A percentile compares a stretch with the other conserved stretches of the same genome.
Conservation (phyloP, 2,113 vertebrate species). For the Ornithorhynchus anatinus region DNA sequence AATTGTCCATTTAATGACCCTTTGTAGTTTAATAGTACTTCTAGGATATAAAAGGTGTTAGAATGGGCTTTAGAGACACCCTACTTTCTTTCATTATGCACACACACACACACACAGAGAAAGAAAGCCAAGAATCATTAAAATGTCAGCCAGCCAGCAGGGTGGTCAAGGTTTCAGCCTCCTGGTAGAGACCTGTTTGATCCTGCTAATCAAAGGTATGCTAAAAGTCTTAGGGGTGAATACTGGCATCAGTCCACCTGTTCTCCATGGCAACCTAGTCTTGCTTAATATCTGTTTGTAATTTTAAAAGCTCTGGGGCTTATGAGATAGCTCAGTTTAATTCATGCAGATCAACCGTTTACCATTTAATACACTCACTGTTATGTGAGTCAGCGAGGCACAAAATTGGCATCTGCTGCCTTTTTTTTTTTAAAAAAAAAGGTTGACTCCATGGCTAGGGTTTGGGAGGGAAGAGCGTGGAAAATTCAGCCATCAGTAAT, state of each 20-base stretch:
- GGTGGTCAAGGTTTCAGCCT: background rate
- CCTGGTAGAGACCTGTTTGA: background rate
- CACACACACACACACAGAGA: background rate
- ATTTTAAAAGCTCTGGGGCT: background rate
- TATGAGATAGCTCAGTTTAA: background rate
- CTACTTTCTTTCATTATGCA: background rate
- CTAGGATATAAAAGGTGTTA: background rate
- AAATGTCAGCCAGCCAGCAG: background rate
- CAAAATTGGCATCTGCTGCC: background rate
- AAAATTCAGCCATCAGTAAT: background rate
- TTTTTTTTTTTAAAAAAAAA: background rate
- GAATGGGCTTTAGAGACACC: background rate
- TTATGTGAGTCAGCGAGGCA: background rate
- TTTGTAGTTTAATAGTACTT: background rate
- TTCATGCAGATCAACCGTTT: background rate
- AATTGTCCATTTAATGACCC: background rate
- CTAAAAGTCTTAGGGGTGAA: slow-evolving; percentile 6
- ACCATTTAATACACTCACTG: background rate
- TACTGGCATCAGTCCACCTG: background rate
- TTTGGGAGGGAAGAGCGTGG: background rate
- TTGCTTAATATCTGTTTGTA: background rate
- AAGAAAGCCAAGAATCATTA: background rate
- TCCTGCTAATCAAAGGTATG: slow-evolving; percentile 7
- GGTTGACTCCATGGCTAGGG: background rate
- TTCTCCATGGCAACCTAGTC: slow-evolving; percentile 15